Evolutionary conservation across 2,113 vertebrate genomes (phyloP), one percentile per base, ranked within the genome.

Genomic region (Sinocyclocheilus rhinocerous): DNA sequence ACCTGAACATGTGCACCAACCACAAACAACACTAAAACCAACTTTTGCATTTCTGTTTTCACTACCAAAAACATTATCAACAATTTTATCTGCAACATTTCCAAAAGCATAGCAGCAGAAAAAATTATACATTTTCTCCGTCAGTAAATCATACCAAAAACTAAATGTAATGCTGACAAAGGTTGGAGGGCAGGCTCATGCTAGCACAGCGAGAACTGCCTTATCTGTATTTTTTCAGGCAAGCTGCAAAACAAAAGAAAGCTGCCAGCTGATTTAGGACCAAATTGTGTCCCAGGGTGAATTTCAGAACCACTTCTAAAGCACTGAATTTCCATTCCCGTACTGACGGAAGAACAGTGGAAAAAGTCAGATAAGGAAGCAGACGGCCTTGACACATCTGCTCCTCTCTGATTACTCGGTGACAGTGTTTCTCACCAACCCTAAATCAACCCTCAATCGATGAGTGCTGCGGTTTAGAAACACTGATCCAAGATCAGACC

Each of bases 181-280:
- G 59, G 57, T 61, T 81, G 59, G 6, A 15, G 36, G 24, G 11
- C 36, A 15, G 15, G 24, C 15, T 29, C 33, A 63, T 45, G 57
- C 57, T 18, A 39, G 24, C 42, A 2, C 61, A 48, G 26, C 6
- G 5, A 65, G 61, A 65, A 50, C 4, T 1, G 59, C 24, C 79
- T 81, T 81, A 81, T 81, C 79, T 81, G 79, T 16, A 0, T 81
- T 67, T 63, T 81, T 81, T 81, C 79, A 81, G 79, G 42, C 79
- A 22, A 48, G 77, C 39, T 12, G 42, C 2, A 16, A 50, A 84
- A 84, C 82, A 84, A 82, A 78, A 55, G 20, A 39, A 81, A 29
- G 69, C 67, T 59, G 15, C 84, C 76, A 12, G 13, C 48, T 79
- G 84, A 55, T 79, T 70, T 59, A 85, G 48, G 63, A 81, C 52